Conservation (phyloP, 2,797 vertebrate species). For the Rallus crepitans region DNA sequence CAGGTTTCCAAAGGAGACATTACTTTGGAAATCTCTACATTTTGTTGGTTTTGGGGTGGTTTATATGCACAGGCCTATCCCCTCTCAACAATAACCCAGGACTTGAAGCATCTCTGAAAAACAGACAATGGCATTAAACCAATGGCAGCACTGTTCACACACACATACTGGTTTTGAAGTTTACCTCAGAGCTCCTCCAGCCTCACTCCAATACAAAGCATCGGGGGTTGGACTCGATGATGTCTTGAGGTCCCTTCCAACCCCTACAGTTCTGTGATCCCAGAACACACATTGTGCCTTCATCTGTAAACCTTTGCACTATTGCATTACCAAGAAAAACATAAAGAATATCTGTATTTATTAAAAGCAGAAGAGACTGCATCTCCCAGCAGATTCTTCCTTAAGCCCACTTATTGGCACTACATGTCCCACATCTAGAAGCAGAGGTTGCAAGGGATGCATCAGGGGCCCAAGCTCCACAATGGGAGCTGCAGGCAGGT, state of each 20-base stretch:
- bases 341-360: neutral
- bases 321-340: neutral
- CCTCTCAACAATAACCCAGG: neutral
- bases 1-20: neutral
- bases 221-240: neutral
- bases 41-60: neutral
- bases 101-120: neutral
- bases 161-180: neutral
- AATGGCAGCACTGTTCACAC: neutral
- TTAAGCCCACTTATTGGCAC: neutral
- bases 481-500: neutral
- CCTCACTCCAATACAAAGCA: neutral
- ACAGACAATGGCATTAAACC: neutral
- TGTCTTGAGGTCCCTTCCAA: too few relatives aligned
- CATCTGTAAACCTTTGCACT: neutral
- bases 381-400: neutral
- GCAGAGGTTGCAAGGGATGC: neutral
- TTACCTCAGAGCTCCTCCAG: neutral
- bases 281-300: neutral
- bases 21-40: neutral
- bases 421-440: neutral
- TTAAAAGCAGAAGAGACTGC: neutral
- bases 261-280: too few relatives aligned
- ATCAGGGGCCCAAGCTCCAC: accelerated
- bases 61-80: neutral